A percentile compares a stretch with the other conserved stretches of the same genome.
Conservation (phyloP, 2,797 vertebrate species). For the Chaetodon trifasciatus region DNA sequence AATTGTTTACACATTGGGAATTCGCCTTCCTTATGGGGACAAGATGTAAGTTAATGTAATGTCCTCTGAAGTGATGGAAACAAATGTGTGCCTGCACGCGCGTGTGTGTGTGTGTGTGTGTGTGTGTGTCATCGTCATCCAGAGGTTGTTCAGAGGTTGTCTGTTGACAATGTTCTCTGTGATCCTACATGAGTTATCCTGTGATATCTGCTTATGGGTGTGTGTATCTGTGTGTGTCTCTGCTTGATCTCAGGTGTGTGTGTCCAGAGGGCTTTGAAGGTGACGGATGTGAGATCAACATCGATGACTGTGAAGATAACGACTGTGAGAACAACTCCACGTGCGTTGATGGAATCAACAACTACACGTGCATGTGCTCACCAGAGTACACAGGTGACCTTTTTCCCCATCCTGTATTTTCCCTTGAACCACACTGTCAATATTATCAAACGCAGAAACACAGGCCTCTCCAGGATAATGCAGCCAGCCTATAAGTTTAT, state of each 20-base stretch:
- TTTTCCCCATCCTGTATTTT: neutral
- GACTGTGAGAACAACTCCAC: conserved; percentile 99
- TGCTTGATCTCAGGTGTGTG: conserved; percentile 89
- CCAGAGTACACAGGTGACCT: conserved; percentile 96
- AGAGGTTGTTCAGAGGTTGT: neutral
- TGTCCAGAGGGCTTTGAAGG: conserved; percentile 98
- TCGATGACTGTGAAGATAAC: conserved; percentile 98
- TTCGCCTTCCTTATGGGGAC: no score
- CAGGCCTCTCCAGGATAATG: neutral
- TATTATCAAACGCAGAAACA: conserved; percentile 3
- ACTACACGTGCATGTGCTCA: conserved; percentile 97
- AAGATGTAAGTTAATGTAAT: no score
- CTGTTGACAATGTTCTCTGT: neutral
- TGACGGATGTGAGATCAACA: conserved; percentile 93
- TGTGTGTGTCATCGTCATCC: conserved; percentile 7
- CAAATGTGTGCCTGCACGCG: neutral
- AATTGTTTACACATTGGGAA: no score
- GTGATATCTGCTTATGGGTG: conserved; percentile 2
- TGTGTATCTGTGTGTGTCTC: conserved; percentile 23
- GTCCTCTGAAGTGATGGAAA: no score
- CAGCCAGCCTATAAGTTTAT: neutral
- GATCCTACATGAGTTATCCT: neutral
- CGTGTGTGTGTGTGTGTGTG: conserved; percentile 1
- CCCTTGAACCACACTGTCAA: rapidly evolving
- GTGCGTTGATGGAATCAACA: conserved; percentile 97